Base-by-base conservation (phyloP, 2,797 vertebrate species). In the Tenualosa ilisha region DNA sequence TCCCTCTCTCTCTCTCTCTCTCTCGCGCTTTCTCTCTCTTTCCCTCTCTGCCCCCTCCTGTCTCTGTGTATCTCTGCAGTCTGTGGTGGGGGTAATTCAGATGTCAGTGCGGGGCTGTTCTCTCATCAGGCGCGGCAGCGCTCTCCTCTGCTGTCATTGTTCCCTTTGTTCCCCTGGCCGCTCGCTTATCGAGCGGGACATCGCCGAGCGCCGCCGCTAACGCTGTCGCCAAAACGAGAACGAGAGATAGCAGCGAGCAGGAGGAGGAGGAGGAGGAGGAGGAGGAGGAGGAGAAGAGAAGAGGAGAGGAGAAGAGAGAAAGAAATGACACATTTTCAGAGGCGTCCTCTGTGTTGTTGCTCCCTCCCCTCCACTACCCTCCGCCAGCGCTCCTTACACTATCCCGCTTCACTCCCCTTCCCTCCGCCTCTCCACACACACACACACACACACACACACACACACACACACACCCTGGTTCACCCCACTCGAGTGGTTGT, bases 261-360 rank as follows among this genome's bases (percentile, higher is more conserved):
- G 26, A 72, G 65, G 65, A 26, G 65, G 65, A 68, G 65, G 82
- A 51, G 63, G 31, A 8, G 53, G 37, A 91, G 92, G 93, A 92
- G 90, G 89, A 91, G 92, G 5, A 46, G 81, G 87, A 24, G 84
- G 5, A 46, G 81, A 88, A 24, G 84, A 86, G 31, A 8, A 26
- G 37, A 91, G 92, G 93, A 92, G 90, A 91, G 92, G 5, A 46
- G 81, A 88, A 24, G 84, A 86, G 85, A 90, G 88, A 88, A 89
- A 91, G 89, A 95, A 95, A 96, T 95, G 95, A 96, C 96, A 96
- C 93, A 93, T 94, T 96, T 96, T 96, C 95, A 95, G 91, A 94
- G 95, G 93, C 89, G 89, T 93, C 91, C 91, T 91, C 93, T 88
- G 82, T 89, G 90, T 93, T 40, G 26, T 15, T 1, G 12, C 65